Base-by-base conservation (phyloP, 2,113 vertebrate genomes). In the Centropristis striata region DNA sequence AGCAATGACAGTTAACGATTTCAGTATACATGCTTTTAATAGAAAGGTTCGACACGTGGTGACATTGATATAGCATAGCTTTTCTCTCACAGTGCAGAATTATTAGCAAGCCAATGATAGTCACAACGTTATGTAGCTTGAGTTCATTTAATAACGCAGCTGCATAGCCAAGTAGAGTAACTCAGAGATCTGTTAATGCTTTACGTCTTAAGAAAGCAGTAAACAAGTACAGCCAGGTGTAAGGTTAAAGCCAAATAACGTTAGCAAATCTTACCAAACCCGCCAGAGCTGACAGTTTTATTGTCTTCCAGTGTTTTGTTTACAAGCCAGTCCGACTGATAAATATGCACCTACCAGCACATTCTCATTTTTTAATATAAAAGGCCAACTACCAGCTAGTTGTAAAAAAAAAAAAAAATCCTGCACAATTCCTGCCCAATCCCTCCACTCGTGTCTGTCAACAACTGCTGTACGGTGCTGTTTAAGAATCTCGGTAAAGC, bases 381-480 rank as follows among this genome's bases (percentile, higher is more conserved):
- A 20, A 72, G 20, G 18, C 2, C 9, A 53, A 49, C n/a, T 14
- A 10, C 2, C n/a, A 63, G 36, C 3, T 42, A 42, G 23, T 59
- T 46, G 7, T 14, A 4, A 2, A 41, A 42, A 28, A 8, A 46
- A 18, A n/a, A n/a, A n/a, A n/a, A n/a, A n/a, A n/a, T n/a, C n/a
- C n/a, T n/a, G n/a, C n/a, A n/a, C n/a, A n/a, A 32, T 32, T 27
- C 4, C 21, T 16, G 11, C 12, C 23, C 1, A 47, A 9, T 21
- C 4, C 44, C 36, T 65, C 50, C 27, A 50, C 49, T 69, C 27
- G 18, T 18, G n/a, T 65, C 75, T 73, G 89, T 92, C 89, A 91
- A 90, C 90, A 92, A 86, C 89, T 84, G 83, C 76, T 90, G 50
- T 11, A 66, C 18, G 36, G 16, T 1, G 46, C 23, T 20, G 16